A percentile compares a stretch with the other conserved stretches of the same genome.
phyloP scores from a whole-genome alignment of 2,113 vertebrate species.

The Tricholaema leucomelas region DNA sequence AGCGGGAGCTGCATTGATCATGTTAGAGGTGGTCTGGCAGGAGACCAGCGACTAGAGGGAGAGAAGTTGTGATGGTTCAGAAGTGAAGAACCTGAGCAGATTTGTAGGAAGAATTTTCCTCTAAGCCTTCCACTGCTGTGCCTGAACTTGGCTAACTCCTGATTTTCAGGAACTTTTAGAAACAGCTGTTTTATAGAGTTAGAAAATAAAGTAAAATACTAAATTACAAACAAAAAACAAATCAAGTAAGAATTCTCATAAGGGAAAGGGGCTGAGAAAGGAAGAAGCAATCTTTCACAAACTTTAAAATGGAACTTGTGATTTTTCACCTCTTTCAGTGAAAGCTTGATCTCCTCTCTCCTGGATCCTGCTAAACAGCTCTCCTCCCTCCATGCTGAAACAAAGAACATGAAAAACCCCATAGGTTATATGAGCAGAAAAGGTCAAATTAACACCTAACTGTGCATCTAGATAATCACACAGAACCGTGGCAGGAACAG shows the following conservation, averaged over 20 bases:
- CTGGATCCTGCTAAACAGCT: constrained; percentile 96
- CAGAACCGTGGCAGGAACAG: not conserved
- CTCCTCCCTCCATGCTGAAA: constrained; percentile 96
- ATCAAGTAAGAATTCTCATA: not conserved
- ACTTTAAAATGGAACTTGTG: not conserved
- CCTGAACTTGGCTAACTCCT: not conserved
- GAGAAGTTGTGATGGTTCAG: not conserved
- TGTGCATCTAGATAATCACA: not conserved
- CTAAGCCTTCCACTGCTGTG: not conserved
- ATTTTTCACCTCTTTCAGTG: constrained; percentile 91
- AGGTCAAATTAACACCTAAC: not conserved
- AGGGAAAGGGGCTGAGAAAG: not conserved
- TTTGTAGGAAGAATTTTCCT: not conserved
- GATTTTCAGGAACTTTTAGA: not conserved
- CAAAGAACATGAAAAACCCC: constrained; percentile 29
- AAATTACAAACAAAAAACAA: not conserved
- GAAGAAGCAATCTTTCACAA: not conserved
- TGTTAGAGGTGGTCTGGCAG: constrained; percentile 4
- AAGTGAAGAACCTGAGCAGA: not conserved
- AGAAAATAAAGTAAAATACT: not conserved
- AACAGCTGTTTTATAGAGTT: not conserved
- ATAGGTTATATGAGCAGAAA: not conserved
- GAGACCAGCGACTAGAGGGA: not conserved
- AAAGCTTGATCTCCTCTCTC: constrained; percentile 96
- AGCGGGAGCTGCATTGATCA: not conserved